These are phyloP conservation scores for Thaumetopoea pityocampa DNA, from an alignment of 1,140 invertebrate species.

Conservation along the genomic window DNA sequence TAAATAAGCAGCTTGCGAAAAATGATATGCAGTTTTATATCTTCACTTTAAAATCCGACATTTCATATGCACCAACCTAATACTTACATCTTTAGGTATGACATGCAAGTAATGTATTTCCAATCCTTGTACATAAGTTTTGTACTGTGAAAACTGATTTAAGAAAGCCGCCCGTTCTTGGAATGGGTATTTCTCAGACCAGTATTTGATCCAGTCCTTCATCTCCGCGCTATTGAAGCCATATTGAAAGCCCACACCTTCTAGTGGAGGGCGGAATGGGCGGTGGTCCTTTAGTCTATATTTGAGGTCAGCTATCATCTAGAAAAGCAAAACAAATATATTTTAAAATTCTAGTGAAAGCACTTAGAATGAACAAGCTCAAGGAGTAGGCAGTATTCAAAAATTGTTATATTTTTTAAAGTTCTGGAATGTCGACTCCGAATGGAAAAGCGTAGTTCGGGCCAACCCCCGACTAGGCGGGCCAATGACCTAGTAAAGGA, in stretches of 20 bases:
- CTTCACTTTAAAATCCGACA: too few relatives aligned
- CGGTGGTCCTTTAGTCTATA: slow-evolving; percentile 76
- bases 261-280: slow-evolving; percentile 76
- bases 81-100: slow-evolving; percentile 58
- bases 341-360: too few relatives aligned
- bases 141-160: slow-evolving; percentile 84
- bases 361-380: too few relatives aligned
- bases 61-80: too few relatives aligned
- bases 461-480: too few relatives aligned
- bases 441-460: too few relatives aligned
- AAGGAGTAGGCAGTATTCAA: too few relatives aligned
- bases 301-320: slow-evolving; percentile 80
- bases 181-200: slow-evolving; percentile 85
- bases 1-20: too few relatives aligned
- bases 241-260: slow-evolving; percentile 84
- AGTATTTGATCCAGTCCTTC: slow-evolving; percentile 80
- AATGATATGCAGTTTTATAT: too few relatives aligned
- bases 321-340: slow-evolving; percentile 27
- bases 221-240: slow-evolving; percentile 84
- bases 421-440: too few relatives aligned
- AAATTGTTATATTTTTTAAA: too few relatives aligned
- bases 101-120: slow-evolving; percentile 84
- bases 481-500: too few relatives aligned
- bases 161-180: slow-evolving; percentile 78
- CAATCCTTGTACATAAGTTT: slow-evolving; percentile 81